Percentiles rank a stretch among this genome's conserved stretches.
phyloP scores from a whole-genome alignment of 2,888 invertebrate genomes.

The Tiliacea citrago region DNA sequence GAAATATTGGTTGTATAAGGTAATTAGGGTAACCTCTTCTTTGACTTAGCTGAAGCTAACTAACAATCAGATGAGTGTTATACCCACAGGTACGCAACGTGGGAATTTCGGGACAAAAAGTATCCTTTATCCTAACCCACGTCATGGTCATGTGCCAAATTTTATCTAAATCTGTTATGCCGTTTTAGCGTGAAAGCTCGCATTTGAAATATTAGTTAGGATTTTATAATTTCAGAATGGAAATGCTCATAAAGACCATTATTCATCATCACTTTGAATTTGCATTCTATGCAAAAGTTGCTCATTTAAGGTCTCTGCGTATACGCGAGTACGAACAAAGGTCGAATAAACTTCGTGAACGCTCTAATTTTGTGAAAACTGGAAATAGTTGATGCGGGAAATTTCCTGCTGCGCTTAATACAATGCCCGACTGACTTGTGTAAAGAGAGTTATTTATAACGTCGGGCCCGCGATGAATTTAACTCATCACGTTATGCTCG shows the following conservation, averaged over 20 bases:
- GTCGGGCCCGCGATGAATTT: slow-evolving; percentile 58
- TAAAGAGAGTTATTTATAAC: slow-evolving; percentile 64
- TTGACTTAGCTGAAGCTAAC: too few relatives aligned
- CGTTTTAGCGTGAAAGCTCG: too few relatives aligned
- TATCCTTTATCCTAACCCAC: too few relatives aligned
- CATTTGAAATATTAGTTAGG: too few relatives aligned
- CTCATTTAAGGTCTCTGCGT: slow-evolving; percentile 52
- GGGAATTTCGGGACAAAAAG: too few relatives aligned
- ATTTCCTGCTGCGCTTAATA: slow-evolving; percentile 66
- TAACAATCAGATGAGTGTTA: too few relatives aligned
- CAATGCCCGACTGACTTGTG: slow-evolving; percentile 63
- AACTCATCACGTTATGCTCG: slow-evolving; percentile 50
- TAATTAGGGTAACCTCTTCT: too few relatives aligned
- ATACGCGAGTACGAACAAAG: slow-evolving; percentile 44
- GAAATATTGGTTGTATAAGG: too few relatives aligned
- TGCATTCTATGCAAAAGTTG: slow-evolving; percentile 34
- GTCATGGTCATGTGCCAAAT: too few relatives aligned
- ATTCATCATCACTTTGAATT: slow-evolving; percentile 34
- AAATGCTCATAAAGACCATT: slow-evolving; percentile 11
- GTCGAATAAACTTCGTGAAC: slow-evolving; percentile 53
- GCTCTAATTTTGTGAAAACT: slow-evolving; percentile 66
- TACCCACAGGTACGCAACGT: too few relatives aligned
- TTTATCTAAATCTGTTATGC: too few relatives aligned
- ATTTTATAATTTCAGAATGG: not conserved
- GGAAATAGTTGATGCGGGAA: slow-evolving; percentile 64